phyloP scores from a whole-genome alignment of 2,113 vertebrate genomes.

The Clupea harengus region DNA sequence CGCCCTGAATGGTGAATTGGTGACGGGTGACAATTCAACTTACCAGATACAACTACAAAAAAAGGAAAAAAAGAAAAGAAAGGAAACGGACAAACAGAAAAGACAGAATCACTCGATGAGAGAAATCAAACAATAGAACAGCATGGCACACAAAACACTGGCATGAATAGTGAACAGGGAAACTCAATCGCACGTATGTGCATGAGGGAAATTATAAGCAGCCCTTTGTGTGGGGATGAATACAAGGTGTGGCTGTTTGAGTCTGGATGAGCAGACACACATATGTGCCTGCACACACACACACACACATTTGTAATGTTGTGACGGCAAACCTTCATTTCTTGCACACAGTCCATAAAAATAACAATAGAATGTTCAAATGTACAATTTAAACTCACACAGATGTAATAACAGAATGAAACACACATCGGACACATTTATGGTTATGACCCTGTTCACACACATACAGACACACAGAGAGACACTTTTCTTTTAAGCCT shows the following conservation, averaged over 20 bases:
- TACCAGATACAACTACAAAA: conserved; percentile 99
- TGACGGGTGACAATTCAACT: conserved; percentile 99
- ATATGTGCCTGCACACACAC: background rate
- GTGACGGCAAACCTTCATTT: background rate
- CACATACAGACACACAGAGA: conserved; percentile 14
- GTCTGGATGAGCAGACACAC: conserved; percentile 21
- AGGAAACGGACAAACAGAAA: conserved; percentile 68
- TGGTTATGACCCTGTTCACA: background rate
- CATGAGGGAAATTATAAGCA: conserved; percentile 45
- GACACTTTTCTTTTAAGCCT: conserved; percentile 60
- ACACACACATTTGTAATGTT: conserved; percentile 25
- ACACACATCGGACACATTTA: background rate
- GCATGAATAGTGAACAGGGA: conserved; percentile 42
- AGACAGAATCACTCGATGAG: conserved; percentile 15
- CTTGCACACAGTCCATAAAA: background rate
- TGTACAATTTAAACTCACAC: background rate
- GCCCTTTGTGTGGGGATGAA: conserved; percentile 10
- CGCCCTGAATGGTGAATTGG: conserved; percentile 89
- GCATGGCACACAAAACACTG: conserved; percentile 46
- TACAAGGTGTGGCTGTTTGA: conserved; percentile 3
- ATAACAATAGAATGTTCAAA: background rate
- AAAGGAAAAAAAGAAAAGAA: conserved; percentile 82
- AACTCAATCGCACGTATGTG: conserved; percentile 54
- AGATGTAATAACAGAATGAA: background rate
- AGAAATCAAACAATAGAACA: conserved; percentile 46